phyloP scores from a whole-genome alignment of 2,888 invertebrate genomes.

The Steinernema carpocapsae region DNA sequence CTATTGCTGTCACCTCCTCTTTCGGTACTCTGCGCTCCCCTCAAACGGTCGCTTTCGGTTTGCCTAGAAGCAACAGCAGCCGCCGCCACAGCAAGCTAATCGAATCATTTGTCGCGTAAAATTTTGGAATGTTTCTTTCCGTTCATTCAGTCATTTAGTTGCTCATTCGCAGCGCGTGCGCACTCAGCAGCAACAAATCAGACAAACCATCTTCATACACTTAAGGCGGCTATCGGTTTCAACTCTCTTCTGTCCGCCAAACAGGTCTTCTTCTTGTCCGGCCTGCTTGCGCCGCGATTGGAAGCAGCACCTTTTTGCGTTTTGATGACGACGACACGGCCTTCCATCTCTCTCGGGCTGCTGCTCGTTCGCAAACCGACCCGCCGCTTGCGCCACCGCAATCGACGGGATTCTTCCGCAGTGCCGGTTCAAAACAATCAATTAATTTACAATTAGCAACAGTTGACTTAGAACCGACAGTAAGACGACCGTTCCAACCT shows the following conservation, averaged over 20 bases:
- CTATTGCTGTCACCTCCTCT: too few species aligned
- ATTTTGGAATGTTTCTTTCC: conserved; percentile 25
- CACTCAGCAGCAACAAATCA: conserved; percentile 1
- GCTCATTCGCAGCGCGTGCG: conserved; percentile 21
- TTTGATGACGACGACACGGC: background rate
- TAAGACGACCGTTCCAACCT: too few species aligned
- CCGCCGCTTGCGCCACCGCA: background rate
- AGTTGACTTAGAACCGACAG: too few species aligned
- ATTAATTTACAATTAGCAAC: conserved; percentile 5
- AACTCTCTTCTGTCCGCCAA: conserved; percentile 9
- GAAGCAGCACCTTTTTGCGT: conserved; percentile 7
- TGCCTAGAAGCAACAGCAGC: too few species aligned
- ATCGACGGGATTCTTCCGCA: background rate
- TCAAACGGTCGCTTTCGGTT: too few species aligned
- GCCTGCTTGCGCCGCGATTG: background rate
- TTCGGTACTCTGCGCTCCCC: too few species aligned
- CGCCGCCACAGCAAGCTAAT: too few species aligned
- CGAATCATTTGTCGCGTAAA: conserved; percentile 25
- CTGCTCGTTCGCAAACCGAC: background rate
- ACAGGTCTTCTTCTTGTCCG: background rate
- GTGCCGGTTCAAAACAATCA: conserved; percentile 22
- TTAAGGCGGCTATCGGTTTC: conserved; percentile 22
- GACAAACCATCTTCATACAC: conserved; percentile 21
- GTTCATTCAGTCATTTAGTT: conserved; percentile 27
- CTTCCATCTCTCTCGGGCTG: background rate